Conservation (phyloP, 1,140 invertebrate species). For the Sesamia nonagrioides region DNA sequence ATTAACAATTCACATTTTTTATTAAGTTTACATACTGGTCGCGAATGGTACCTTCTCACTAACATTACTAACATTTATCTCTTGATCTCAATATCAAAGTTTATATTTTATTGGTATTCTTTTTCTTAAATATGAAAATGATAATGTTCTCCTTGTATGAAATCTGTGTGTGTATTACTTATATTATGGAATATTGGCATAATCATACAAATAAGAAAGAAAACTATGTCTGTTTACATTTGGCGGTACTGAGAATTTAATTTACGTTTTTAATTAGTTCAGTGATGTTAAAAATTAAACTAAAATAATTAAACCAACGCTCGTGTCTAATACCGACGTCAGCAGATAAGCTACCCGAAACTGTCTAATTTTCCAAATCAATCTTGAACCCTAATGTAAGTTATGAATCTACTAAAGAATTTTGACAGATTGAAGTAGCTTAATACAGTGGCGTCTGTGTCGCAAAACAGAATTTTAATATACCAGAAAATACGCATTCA, state of each 20-base stretch:
- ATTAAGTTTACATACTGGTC: background rate
- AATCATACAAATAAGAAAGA: conserved; percentile 36
- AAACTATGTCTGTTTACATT: background rate
- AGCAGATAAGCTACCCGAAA: too few species aligned
- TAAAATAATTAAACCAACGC: background rate
- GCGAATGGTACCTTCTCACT: conserved; percentile 26
- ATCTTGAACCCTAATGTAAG: too few species aligned
- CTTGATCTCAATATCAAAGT: conserved; percentile 44
- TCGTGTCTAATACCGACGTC: background rate
- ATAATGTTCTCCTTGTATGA: conserved; percentile 7
- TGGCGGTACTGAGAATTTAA: background rate
- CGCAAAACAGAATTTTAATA: conserved; percentile 9
- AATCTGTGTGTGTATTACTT: conserved; percentile 21
- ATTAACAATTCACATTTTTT: conserved; percentile 19
- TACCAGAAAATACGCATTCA: conserved; percentile 42
- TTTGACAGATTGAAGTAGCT: too few species aligned
- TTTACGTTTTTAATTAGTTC: background rate
- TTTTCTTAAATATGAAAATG: conserved; percentile 12
- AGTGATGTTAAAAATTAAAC: background rate
- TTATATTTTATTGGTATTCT: conserved; percentile 37
- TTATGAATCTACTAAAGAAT: too few species aligned
- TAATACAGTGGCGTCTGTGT: too few species aligned
- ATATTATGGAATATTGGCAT: conserved; percentile 38
- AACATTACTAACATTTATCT: conserved; percentile 19
- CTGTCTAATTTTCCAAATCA: background rate